Conservation (phyloP, 2,113 vertebrate genomes). For the Chaenocephalus aceratus region DNA sequence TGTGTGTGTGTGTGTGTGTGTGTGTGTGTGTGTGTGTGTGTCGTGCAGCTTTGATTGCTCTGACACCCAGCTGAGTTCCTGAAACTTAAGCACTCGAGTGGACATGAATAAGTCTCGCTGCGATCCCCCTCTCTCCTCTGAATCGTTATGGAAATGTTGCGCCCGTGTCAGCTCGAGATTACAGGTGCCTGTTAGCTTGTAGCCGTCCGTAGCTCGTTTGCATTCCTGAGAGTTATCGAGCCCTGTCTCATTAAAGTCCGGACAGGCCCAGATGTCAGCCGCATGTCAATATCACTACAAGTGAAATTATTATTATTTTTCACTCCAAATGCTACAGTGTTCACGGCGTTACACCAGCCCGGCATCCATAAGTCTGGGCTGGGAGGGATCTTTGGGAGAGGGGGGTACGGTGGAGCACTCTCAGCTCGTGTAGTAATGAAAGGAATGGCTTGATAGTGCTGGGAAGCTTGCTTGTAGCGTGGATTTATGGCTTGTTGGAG, state of each 20-base stretch:
- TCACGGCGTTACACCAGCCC: conserved; percentile 47
- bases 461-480: conserved; percentile 55
- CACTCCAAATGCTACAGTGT: conserved; percentile 62
- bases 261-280: conserved; percentile 68
- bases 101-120: conserved; percentile 46
- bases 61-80: conserved; percentile 46
- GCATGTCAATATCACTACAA: conserved; percentile 69
- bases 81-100: conserved; percentile 49
- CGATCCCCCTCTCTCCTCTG: conserved; percentile 40
- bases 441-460: conserved; percentile 65
- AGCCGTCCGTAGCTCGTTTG: conserved; percentile 70
- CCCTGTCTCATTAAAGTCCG: conserved; percentile 76
- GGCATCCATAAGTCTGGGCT: conserved; percentile 53
- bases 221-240: conserved; percentile 80
- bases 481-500: conserved; percentile 75
- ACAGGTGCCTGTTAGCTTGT: conserved; percentile 69
- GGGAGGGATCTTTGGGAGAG: conserved; percentile 22
- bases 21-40: conserved; percentile 3
- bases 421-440: conserved; percentile 72
- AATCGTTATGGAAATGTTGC: conserved; percentile 71
- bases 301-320: conserved; percentile 31
- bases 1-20: not conserved
- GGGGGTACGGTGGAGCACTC: conserved; percentile 51
- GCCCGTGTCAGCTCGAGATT: conserved; percentile 68
- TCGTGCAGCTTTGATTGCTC: not conserved